Conservation (phyloP, 2,113 vertebrate species). For the Hyla sarda region DNA sequence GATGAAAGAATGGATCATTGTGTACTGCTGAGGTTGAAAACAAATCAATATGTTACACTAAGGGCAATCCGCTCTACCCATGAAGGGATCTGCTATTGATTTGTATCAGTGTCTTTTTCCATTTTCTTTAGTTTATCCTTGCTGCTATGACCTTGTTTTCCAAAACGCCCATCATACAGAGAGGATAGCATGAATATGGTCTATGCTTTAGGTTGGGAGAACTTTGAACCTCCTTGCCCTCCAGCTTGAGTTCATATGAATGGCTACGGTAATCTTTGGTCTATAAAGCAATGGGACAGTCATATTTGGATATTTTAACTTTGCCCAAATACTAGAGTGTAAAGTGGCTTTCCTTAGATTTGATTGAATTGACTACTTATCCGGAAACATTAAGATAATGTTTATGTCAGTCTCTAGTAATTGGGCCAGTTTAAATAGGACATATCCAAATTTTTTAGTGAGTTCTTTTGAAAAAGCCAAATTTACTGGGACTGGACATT, state of each 20-base stretch:
- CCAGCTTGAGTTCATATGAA: background rate
- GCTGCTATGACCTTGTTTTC: background rate
- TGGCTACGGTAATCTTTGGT: too few species aligned
- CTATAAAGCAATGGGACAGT: too few species aligned
- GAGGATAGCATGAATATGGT: background rate
- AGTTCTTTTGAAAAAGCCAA: too few species aligned
- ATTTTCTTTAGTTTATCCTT: background rate
- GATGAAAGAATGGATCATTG: slow-evolving; percentile 12
- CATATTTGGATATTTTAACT: too few species aligned
- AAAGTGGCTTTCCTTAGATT: too few species aligned
- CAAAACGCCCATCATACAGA: background rate
- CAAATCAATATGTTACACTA: slow-evolving; percentile 39
- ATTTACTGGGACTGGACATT: too few species aligned
- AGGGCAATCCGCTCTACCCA: slow-evolving; percentile 24
- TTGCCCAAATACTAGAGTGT: too few species aligned
- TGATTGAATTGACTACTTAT: too few species aligned
- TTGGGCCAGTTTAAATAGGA: too few species aligned
- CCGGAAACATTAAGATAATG: too few species aligned
- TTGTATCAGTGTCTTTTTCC: background rate
- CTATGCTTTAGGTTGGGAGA: background rate
- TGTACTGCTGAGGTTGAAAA: slow-evolving; percentile 7
- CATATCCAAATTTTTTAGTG: too few species aligned
- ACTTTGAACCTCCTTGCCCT: background rate
- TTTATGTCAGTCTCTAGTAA: too few species aligned
- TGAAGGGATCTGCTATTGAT: slow-evolving; percentile 31